Evolutionary conservation across 2,888 invertebrate genomes (phyloP), one percentile per base, ranked within the genome.

Genomic region (Drosophila cyrtoloma): DNA sequence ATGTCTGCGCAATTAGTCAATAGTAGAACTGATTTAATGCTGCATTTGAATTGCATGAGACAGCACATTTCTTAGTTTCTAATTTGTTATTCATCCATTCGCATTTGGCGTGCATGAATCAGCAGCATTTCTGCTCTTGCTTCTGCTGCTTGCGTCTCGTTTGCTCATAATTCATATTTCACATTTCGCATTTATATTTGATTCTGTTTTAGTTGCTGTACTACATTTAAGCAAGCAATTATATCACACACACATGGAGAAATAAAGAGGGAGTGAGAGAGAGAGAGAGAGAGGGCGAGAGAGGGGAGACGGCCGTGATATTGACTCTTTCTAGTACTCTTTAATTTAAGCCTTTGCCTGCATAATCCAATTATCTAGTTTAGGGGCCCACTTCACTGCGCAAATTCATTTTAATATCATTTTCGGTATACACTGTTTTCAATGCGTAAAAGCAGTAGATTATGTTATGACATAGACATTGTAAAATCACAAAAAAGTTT

Each of bases 301-400:
- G 22, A 19, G 39, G 44, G 26, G 9, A 5, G 5, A 1, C 9
- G 26, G 26, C 9, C 26, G n/a, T 12, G 14, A 42, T 63, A 42
- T 63, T 51, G 71, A 32, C 35, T 63, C 22, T 59, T 57, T 60
- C 53, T 16, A 68, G 58, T 69, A 53, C 63, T 72, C 66, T 86
- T 73, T 76, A 81, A 89, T 84, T 86, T 77, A 76, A 73, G 77
- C 72, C 71, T 68, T 61, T 59, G 74, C 60, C 72, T 81, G 73
- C 79, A 79, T 89, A 76, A 88, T 80, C 71, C 72, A 79, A 74
- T 82, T 82, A 59, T 70, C 75, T 76, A 64, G 51, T 71, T 75
- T 75, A 33, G 61, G 33, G 55, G 35, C 30, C 61, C 68, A 70
- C 82, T 72, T 75, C 76, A 75, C 79, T 76, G 85, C 77, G 80